Percentiles rank a stretch among this genome's conserved stretches.
phyloP scores from a whole-genome alignment of 2,888 invertebrate species.

The Eugnorisma glareosa region DNA sequence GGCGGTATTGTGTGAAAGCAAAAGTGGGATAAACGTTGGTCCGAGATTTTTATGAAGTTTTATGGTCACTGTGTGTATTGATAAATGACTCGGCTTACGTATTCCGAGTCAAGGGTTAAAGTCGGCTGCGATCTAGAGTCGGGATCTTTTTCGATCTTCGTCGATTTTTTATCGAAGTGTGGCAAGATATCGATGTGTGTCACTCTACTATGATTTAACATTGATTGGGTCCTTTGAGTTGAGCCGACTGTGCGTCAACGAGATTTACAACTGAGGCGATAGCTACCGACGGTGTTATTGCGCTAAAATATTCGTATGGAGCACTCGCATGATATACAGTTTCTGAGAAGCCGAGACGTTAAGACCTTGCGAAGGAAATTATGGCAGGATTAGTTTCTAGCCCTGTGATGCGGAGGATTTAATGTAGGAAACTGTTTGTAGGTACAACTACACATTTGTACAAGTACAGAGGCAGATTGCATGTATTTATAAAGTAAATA shows the following conservation, averaged over 20 bases:
- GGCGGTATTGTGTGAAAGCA: constrained; percentile 56
- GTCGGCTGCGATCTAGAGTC: constrained; percentile 84
- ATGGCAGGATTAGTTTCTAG: constrained; percentile 77
- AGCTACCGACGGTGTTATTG: constrained; percentile 80
- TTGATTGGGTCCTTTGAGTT: constrained; percentile 85
- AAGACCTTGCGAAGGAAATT: constrained; percentile 75
- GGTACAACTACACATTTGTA: constrained; percentile 36
- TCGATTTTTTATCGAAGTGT: constrained; percentile 77
- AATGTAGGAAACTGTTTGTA: constrained; percentile 60
- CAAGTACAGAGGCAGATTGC: not conserved
- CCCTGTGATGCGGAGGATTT: constrained; percentile 66
- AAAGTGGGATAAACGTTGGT: constrained; percentile 61
- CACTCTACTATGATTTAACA: constrained; percentile 86
- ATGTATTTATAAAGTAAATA: not conserved
- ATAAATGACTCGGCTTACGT: constrained; percentile 88
- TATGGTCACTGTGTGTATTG: constrained; percentile 83
- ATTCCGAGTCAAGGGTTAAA: constrained; percentile 87
- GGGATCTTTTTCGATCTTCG: constrained; percentile 82
- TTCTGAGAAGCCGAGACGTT: constrained; percentile 77
- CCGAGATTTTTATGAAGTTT: constrained; percentile 64
- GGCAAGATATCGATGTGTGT: constrained; percentile 78
- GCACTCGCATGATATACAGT: constrained; percentile 68
- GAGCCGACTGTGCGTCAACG: constrained; percentile 72
- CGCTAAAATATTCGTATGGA: constrained; percentile 72
- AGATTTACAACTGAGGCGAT: constrained; percentile 85